Conservation (phyloP, 2,113 vertebrate genomes). For the Sprattus sprattus region DNA sequence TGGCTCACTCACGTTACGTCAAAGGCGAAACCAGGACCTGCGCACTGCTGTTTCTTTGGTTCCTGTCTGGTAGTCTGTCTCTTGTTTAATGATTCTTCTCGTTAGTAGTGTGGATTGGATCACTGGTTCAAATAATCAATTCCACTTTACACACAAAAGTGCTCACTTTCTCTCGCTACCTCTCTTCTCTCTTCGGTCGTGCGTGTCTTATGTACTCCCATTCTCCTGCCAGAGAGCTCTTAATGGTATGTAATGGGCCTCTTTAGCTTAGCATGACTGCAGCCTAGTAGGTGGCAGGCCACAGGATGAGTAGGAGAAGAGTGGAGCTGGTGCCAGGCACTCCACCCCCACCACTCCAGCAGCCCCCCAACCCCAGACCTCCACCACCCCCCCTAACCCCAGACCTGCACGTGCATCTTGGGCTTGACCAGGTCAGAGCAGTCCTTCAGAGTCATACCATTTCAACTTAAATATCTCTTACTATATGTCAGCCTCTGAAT, state of each 20-base stretch:
- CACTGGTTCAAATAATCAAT: constrained; percentile 11
- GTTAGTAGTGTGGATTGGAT: not conserved
- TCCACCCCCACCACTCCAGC: not conserved
- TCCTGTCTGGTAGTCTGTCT: not conserved
- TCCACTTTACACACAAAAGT: not conserved
- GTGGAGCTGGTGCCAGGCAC: not conserved
- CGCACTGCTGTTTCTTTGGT: not conserved
- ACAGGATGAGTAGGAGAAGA: not conserved
- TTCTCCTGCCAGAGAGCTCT: not conserved
- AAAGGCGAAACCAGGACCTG: not conserved
- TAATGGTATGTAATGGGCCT: not conserved
- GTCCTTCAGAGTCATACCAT: too few species aligned
- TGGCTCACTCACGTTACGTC: too few species aligned
- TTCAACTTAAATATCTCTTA: too few species aligned
- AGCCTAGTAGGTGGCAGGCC: not conserved
- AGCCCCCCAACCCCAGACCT: not conserved
- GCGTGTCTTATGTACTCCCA: not conserved
- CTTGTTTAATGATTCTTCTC: not conserved
- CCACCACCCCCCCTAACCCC: not conserved
- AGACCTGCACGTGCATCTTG: not conserved
- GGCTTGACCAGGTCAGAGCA: not conserved
- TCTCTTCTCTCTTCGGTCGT: not conserved
- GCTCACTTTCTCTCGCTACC: not conserved
- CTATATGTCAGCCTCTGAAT: too few species aligned
- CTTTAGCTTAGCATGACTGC: not conserved